phyloP scores from a whole-genome alignment of 2,113 vertebrate genomes.

The Chloebia gouldiae region DNA sequence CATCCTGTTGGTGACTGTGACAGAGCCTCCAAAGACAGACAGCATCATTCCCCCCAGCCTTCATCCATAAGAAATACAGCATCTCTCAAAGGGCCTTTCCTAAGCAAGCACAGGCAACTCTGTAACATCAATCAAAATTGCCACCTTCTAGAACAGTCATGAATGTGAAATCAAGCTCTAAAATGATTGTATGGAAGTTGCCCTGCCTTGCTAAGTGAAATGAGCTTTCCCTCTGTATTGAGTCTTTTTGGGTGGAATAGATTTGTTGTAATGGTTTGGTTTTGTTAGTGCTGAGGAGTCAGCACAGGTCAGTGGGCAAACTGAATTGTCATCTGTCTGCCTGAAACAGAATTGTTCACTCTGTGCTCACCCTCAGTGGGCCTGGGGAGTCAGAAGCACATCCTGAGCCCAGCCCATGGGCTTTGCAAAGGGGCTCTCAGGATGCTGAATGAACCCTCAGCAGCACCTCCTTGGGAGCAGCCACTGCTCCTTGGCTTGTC shows the following conservation, averaged over 20 bases:
- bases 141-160: not conserved
- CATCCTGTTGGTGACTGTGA: not conserved
- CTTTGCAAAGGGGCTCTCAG: not conserved
- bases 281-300: not conserved
- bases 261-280: not conserved
- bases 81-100: not conserved
- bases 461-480: accelerated
- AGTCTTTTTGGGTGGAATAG: not conserved
- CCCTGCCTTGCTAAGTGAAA: not conserved
- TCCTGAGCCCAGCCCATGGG: not conserved
- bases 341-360: not conserved
- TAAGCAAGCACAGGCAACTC: not conserved
- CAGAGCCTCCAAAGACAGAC: not conserved
- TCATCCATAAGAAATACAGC: not conserved
- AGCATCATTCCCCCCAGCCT: not conserved
- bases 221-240: not conserved
- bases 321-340: not conserved
- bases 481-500: not conserved
- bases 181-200: not conserved
- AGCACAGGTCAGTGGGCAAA: slow-evolving; percentile 17
- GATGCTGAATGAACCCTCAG: not conserved
- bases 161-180: not conserved
- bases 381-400: not conserved
- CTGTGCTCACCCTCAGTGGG: not conserved
- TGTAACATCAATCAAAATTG: not conserved